Conservation (phyloP, 2,888 invertebrate species). For the Hipparchia sbordonii region DNA sequence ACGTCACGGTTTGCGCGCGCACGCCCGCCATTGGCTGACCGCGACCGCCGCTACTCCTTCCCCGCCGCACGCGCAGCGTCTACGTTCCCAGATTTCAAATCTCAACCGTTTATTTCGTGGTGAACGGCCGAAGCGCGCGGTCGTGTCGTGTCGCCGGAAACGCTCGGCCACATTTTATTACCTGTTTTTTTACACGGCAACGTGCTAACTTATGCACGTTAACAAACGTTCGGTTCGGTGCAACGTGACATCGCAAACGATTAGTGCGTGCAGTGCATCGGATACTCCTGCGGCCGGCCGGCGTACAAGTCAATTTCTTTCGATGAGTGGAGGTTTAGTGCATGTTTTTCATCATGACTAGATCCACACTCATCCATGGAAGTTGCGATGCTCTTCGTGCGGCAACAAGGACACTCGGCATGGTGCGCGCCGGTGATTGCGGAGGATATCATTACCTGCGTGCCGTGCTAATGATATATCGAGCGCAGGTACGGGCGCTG, state of each 20-base stretch:
- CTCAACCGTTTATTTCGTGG: constrained; percentile 82
- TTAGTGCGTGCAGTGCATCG: constrained; percentile 78
- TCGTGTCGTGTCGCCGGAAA: constrained; percentile 51
- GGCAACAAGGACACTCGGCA: constrained; percentile 53
- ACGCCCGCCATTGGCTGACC: constrained; percentile 59
- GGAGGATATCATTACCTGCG: constrained; percentile 67
- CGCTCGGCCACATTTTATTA: constrained; percentile 52
- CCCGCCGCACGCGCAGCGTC: constrained; percentile 76
- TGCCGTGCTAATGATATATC: constrained; percentile 73
- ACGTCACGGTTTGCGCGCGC: constrained; percentile 70
- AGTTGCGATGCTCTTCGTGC: constrained; percentile 78
- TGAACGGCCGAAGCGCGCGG: constrained; percentile 69
- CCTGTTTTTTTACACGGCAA: constrained; percentile 64
- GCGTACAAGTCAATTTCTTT: constrained; percentile 82
- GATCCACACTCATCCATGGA: constrained; percentile 92
- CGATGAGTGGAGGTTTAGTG: constrained; percentile 90
- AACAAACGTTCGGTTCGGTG: constrained; percentile 63
- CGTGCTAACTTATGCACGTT: constrained; percentile 61
- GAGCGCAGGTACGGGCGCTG: constrained; percentile 67
- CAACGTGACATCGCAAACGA: constrained; percentile 74
- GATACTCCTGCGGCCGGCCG: constrained; percentile 45
- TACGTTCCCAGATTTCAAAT: constrained; percentile 80
- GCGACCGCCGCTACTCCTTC: constrained; percentile 50
- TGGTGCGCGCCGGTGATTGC: constrained; percentile 60
- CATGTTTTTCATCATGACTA: constrained; percentile 89